phyloP scores from a whole-genome alignment of 2,888 invertebrate species.

The Metallyticus violacea region DNA sequence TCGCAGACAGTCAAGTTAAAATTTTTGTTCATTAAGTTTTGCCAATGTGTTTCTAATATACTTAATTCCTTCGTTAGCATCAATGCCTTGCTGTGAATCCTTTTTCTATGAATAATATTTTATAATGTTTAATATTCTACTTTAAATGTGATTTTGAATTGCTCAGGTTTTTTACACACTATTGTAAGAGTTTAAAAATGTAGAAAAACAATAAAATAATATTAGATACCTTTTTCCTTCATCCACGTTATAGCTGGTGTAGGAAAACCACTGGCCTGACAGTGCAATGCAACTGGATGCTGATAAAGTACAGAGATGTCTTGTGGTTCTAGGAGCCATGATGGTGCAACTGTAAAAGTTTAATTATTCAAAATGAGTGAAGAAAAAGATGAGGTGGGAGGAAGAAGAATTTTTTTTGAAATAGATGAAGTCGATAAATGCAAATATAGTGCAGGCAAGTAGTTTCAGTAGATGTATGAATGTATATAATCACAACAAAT shows the following conservation, averaged over 20 bases:
- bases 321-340: conserved; percentile 69
- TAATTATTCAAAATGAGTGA: not conserved
- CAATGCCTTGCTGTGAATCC: not conserved
- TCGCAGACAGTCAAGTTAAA: no score
- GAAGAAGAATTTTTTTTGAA: no score
- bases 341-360: conserved; percentile 65
- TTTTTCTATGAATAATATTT: not conserved
- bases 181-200: not conserved
- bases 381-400: no score
- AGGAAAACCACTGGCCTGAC: conserved; percentile 75
- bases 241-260: conserved; percentile 58
- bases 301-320: conserved; percentile 72
- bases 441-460: no score
- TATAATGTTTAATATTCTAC: not conserved
- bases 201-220: not conserved
- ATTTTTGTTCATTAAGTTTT: no score
- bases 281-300: conserved; percentile 64
- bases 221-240: conserved; percentile 52
- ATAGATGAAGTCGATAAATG: no score
- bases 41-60: no score
- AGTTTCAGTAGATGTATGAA: no score
- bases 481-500: no score
- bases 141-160: not conserved
- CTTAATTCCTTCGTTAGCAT: no score
- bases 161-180: not conserved